phyloP scores from a whole-genome alignment of 1,140 invertebrate species.

The Nasonia longicornis region DNA sequence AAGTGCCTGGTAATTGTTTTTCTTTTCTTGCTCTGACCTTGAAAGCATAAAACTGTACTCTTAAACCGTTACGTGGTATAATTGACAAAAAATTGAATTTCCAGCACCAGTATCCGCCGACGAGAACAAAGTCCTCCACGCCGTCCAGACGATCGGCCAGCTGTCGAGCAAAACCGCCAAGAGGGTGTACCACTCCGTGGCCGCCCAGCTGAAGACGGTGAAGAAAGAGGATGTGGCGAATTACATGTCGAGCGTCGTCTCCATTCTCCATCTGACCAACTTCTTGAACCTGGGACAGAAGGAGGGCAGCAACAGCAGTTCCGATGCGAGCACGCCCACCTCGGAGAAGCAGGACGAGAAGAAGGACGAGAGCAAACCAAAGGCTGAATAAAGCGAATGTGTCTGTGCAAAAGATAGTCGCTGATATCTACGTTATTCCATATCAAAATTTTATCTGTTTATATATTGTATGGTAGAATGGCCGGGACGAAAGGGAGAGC shows the following conservation, averaged over 20 bases:
- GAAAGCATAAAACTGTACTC: too few relatives aligned
- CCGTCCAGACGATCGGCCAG: conserved; percentile 79
- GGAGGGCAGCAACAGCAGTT: background rate
- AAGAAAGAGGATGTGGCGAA: conserved; percentile 75
- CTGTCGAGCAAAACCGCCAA: conserved; percentile 80
- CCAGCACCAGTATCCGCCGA: conserved; percentile 72
- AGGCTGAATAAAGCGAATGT: background rate
- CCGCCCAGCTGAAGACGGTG: conserved; percentile 74
- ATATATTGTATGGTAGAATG: background rate
- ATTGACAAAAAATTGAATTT: conserved; percentile 46
- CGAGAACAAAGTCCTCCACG: conserved; percentile 78
- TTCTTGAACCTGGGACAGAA: conserved; percentile 65
- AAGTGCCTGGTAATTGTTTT: conserved; percentile 65
- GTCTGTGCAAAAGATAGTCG: background rate
- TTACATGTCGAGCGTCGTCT: conserved; percentile 75
- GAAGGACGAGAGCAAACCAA: background rate
- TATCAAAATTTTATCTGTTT: conserved; percentile 11
- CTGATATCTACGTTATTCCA: too few relatives aligned
- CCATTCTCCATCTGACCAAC: conserved; percentile 76
- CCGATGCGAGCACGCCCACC: background rate
- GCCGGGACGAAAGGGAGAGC: too few relatives aligned
- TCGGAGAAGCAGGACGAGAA: background rate
- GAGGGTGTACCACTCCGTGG: conserved; percentile 78
- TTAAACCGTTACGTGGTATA: too few relatives aligned
- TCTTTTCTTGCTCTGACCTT: too few relatives aligned